Evolutionary conservation across 1,140 invertebrate genomes (phyloP), one percentile per base, ranked within the genome.

Genomic region (Aphelenchoides besseyi): DNA sequence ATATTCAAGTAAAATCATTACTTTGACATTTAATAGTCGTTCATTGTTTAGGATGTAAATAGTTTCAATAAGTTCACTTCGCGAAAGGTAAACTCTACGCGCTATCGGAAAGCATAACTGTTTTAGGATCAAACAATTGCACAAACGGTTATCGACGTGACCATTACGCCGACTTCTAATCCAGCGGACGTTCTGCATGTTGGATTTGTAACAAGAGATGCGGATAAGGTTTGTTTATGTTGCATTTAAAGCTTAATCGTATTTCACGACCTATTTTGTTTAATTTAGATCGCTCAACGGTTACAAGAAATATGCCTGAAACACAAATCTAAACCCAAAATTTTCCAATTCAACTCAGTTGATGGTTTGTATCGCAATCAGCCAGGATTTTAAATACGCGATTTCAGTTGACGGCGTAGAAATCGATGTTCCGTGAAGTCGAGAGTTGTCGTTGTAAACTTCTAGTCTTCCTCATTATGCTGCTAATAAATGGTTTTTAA

Each of bases 341-440:
- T 74, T 33, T 74, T 76, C 33, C 73, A 74, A 74, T 74, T 74
- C 37, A 74, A 73, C 62, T 70, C 63, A 8, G 73, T 74, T 8
- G 73, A 74, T 53, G 67, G n/a, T n/a, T n/a, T n/a, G n/a, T n/a
- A n/a, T n/a, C n/a, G n/a, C n/a, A n/a, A n/a, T n/a, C n/a, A n/a
- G n/a, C n/a, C n/a, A n/a, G n/a, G n/a, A n/a, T n/a, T n/a, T n/a
- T n/a, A n/a, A n/a, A n/a, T n/a, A n/a, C n/a, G n/a, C n/a, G n/a
- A n/a, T n/a, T n/a, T n/a, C n/a, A n/a, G n/a, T n/a, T 16, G 73
- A 74, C 26, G 73, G 73, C 16, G 68, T 74, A 12, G 73, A 74
- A 54, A 74, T 74, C 33, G 72, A 74, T 61, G 32, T 74, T 26
- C 72, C 72, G 9, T 73, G 52, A 73, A 48, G 41, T 23, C 41